Percentiles rank a stretch among this genome's conserved stretches.
phyloP scores from a whole-genome alignment of 2,113 vertebrate species.

The Aegithalos caudatus region DNA sequence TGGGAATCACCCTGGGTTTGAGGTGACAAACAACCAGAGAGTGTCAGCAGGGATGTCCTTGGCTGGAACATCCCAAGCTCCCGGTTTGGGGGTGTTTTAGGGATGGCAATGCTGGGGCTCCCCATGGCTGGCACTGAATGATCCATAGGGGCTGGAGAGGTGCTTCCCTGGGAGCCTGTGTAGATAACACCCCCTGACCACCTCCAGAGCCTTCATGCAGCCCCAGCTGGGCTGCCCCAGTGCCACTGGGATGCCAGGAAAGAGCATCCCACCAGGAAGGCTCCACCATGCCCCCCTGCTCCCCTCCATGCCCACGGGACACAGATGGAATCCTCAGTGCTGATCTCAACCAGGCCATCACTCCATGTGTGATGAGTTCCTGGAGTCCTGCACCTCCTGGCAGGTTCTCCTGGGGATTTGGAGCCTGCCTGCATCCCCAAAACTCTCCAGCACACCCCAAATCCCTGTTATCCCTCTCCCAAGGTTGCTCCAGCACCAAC shows the following conservation, averaged over 20 bases:
- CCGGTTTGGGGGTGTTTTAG: fast-evolving
- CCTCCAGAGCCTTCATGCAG: background rate
- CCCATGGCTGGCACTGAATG: fast-evolving
- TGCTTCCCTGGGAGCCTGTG: background rate
- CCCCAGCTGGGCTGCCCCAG: background rate
- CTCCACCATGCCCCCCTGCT: fast-evolving
- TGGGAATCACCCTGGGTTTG: background rate
- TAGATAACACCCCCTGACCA: fast-evolving
- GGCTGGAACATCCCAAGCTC: fast-evolving
- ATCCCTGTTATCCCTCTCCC: background rate
- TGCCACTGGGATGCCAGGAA: background rate
- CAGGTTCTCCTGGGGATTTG: background rate
- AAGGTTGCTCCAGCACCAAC: background rate
- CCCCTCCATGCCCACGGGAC: fast-evolving
- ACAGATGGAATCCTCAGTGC: too few species aligned
- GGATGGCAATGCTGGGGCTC: background rate
- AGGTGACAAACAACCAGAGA: background rate
- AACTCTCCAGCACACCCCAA: background rate
- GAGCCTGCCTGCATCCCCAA: background rate
- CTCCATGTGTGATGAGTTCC: background rate
- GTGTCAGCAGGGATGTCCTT: background rate
- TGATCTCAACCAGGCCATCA: fast-evolving
- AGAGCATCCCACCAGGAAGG: background rate
- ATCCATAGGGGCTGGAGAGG: background rate
- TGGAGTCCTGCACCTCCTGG: background rate